phyloP scores from a whole-genome alignment of 64 coral and sea anemone genomes.

The Dendrophyllia cribrosa region DNA sequence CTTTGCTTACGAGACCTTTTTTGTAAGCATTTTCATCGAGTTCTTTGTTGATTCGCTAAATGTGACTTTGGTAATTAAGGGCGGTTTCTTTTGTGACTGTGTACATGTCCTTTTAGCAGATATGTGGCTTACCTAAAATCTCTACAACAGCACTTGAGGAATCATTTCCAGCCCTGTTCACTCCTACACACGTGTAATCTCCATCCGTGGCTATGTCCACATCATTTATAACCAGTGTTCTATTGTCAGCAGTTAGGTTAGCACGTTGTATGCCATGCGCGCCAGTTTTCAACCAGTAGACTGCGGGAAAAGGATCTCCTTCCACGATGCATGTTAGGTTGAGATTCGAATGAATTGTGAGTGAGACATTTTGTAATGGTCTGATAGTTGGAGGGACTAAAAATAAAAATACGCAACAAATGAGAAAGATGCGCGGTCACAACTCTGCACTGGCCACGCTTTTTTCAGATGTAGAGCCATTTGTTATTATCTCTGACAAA shows the following conservation, averaged over 20 bases:
- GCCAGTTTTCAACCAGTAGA: slow-evolving; percentile 48
- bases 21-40: no score
- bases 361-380: not conserved
- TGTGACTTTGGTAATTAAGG: no score
- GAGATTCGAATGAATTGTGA: not conserved
- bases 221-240: not conserved
- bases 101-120: no score
- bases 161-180: slow-evolving; percentile 33
- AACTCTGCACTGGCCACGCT: no score
- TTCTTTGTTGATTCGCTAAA: no score
- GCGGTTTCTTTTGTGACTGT: no score
- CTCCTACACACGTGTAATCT: slow-evolving; percentile 4
- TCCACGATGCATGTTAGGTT: slow-evolving; percentile 16
- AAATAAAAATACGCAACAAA: not conserved
- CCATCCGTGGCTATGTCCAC: slow-evolving; percentile 1
- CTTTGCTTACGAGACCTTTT: no score
- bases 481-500: no score
- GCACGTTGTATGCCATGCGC: not conserved
- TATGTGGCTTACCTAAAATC: not conserved
- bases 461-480: no score
- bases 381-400: not conserved
- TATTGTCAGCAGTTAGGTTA: not conserved
- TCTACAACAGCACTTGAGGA: not conserved
- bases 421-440: no score
- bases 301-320: not conserved